Evolutionary conservation across 2,888 invertebrate species (phyloP), one percentile per base, ranked within the genome.

Genomic region (Lobophora halterata): DNA sequence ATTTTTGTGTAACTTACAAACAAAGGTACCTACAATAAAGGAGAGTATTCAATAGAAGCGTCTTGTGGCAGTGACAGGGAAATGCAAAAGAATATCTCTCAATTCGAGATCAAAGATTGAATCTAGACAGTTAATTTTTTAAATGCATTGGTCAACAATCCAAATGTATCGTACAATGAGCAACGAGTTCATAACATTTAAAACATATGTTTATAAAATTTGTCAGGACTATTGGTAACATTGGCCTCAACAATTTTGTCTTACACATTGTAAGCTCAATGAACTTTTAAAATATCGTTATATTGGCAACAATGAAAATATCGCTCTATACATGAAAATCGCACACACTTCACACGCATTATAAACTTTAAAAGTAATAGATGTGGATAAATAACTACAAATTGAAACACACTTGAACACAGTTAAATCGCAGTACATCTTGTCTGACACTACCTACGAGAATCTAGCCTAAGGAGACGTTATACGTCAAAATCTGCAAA

Each of bases 261-360:
- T n/a, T n/a, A n/a, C n/a, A n/a, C n/a, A n/a, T n/a, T n/a, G n/a
- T n/a, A 43, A 68, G 64, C 62, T 61, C 57, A 44, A 47, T 46
- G 46, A 42, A 34, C 21, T 26, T 57, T 60, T 54, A 58, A 55
- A 57, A 62, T 46, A 50, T 51, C 36, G 52, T 65, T 61, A 70
- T 70, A 74, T 82, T 85, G 81, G 81, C 85, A 82, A 85, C 82
- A 80, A 73, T 79, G 55, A 74, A 73, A 76, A 71, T 53, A 77
- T 72, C 61, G 39, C 42, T 46, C 23, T 44, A 47, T 33, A 44
- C 35, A 43, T 41, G 47, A 49, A n/a, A n/a, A n/a, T n/a, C n/a
- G n/a, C n/a, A 47, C 49, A 41, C 49, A 44, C 43, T 29, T 21
- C 37, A 37, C 48, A 49, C 33, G 31, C 46, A 50, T 40, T 46